Percentiles rank a stretch among this genome's conserved stretches.
Conservation (phyloP, 2,113 vertebrate species). For the Tinamus guttatus region DNA sequence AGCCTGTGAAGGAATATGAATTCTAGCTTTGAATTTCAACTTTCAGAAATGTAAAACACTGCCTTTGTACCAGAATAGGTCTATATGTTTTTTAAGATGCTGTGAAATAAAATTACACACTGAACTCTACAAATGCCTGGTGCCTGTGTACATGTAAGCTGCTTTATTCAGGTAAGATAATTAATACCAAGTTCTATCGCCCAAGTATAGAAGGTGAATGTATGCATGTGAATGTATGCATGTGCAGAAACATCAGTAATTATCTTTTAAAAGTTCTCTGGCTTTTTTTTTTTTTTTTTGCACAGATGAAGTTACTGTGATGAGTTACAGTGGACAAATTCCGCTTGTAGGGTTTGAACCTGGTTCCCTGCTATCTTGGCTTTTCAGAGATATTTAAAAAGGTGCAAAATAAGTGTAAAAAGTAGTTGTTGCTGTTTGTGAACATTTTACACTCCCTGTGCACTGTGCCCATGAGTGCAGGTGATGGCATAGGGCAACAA, state of each 20-base stretch:
- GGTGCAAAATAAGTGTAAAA: neutral
- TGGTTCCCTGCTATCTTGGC: neutral
- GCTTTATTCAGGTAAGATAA: neutral
- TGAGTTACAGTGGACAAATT: neutral
- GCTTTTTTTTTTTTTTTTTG: neutral
- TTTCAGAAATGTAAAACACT: neutral
- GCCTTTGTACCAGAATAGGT: neutral
- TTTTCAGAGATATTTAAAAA: neutral
- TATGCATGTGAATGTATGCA: neutral
- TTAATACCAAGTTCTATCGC: neutral
- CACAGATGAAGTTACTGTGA: neutral
- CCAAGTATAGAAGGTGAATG: neutral
- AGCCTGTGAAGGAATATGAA: neutral
- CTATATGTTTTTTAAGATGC: neutral
- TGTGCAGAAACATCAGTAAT: neutral
- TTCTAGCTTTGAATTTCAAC: neutral
- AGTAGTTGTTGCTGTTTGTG: neutral
- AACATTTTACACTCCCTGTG: neutral
- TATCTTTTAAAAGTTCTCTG: neutral
- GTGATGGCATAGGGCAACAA: neutral
- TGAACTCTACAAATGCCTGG: neutral
- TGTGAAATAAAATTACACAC: neutral
- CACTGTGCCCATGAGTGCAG: neutral
- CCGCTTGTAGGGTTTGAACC: neutral
- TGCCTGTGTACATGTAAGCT: accelerated